A percentile compares a stretch with the other conserved stretches of the same genome.
Conservation (phyloP, 2,797 vertebrate genomes). For the Carapus acus region DNA sequence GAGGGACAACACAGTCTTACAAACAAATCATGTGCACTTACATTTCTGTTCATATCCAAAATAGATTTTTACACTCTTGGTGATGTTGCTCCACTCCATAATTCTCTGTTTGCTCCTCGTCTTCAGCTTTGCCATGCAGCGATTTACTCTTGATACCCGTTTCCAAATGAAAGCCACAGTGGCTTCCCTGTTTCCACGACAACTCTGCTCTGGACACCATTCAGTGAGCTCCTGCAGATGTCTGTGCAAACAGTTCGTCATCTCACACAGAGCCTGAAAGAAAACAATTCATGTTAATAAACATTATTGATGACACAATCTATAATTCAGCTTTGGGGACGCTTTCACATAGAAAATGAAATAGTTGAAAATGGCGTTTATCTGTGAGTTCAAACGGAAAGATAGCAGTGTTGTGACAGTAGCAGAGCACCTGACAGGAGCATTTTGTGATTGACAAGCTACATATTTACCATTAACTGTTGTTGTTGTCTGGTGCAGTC, state of each 20-base stretch:
- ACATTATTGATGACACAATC: too few species aligned
- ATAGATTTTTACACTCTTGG: slow-evolving; percentile 70
- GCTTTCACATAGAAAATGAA: too few species aligned
- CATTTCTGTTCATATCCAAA: slow-evolving; percentile 15
- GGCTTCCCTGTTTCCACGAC: slow-evolving; percentile 55
- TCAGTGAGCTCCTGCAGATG: slow-evolving; percentile 57
- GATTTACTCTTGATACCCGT: slow-evolving; percentile 66
- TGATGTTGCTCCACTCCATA: slow-evolving; percentile 79
- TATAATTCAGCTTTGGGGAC: too few species aligned
- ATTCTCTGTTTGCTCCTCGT: slow-evolving; percentile 68
- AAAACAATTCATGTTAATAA: too few species aligned
- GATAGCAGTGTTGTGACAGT: too few species aligned
- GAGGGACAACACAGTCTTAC: background rate
- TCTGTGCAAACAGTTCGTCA: slow-evolving; percentile 40
- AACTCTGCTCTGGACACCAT: slow-evolving; percentile 67
- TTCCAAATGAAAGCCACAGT: slow-evolving; percentile 63
- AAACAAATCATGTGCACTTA: too few species aligned
- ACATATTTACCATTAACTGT: slow-evolving; percentile 71
- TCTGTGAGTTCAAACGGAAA: too few species aligned
- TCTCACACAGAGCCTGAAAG: slow-evolving; percentile 60
- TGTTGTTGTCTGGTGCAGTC: slow-evolving; percentile 74
- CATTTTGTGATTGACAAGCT: background rate
- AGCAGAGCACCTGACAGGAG: too few species aligned
- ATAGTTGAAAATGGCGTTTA: too few species aligned
- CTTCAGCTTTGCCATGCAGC: slow-evolving; percentile 64